Conservation (phyloP, 2,797 vertebrate genomes). For the Gymnocypris eckloni region DNA sequence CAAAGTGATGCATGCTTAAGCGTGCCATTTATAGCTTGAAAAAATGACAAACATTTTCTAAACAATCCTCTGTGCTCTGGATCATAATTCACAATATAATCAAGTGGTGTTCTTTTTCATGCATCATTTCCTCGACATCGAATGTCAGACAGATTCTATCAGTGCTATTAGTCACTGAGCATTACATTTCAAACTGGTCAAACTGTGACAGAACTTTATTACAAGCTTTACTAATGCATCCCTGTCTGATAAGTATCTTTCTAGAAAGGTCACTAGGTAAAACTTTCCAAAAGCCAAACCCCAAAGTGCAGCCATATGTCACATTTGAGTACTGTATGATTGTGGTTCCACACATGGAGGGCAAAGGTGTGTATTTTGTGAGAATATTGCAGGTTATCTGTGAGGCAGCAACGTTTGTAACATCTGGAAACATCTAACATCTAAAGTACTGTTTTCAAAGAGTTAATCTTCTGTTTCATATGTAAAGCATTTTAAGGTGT, state of each 20-base stretch:
- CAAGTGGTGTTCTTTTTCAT: neutral
- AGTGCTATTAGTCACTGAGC: neutral
- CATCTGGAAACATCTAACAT: neutral
- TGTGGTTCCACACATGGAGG: neutral
- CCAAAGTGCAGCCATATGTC: conserved; percentile 60
- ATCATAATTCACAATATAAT: conserved; percentile 32
- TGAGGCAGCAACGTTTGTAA: neutral
- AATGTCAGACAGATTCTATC: conserved; percentile 35
- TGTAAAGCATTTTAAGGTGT: conserved; percentile 9
- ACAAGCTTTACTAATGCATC: neutral
- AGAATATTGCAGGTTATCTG: neutral
- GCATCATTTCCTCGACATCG: neutral
- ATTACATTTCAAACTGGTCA: neutral
- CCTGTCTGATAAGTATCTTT: neutral
- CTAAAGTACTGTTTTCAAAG: conserved; percentile 1
- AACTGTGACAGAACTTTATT: neutral
- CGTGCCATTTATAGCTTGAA: neutral
- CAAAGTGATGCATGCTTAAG: conserved; percentile 3
- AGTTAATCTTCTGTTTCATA: conserved; percentile 40
- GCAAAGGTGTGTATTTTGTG: conserved; percentile 2
- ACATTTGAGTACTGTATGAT: conserved; percentile 4
- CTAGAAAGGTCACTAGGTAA: conserved; percentile 43
- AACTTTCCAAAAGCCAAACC: conserved; percentile 53
- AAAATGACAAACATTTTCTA: neutral
- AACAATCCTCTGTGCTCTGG: neutral